Evolutionary conservation across 2,113 vertebrate species (phyloP).

Genomic region (Axis porcinus): DNA sequence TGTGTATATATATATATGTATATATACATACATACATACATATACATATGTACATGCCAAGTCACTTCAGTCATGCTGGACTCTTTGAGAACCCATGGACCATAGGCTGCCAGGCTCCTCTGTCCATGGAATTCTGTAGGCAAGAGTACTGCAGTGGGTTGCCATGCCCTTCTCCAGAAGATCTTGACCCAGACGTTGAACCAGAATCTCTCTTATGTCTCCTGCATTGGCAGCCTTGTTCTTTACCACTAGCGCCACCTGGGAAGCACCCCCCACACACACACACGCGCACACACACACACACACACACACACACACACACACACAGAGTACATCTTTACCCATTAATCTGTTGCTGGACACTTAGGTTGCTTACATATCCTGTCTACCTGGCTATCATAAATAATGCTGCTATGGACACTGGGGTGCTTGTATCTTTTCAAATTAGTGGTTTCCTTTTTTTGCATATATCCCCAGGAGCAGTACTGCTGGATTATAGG

Average conservation of each 20-base stretch:
- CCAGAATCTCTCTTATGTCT: background rate
- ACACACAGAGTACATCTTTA: background rate
- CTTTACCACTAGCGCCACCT: background rate
- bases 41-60: background rate
- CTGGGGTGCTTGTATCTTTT: background rate
- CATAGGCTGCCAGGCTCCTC: background rate
- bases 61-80: background rate
- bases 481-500: background rate
- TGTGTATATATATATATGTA: accelerated
- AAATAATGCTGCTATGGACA: background rate
- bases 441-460: background rate
- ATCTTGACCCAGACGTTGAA: background rate
- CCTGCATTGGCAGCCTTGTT: background rate
- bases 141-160: background rate
- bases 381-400: background rate
- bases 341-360: background rate
- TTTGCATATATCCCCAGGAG: background rate
- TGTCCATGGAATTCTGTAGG: background rate
- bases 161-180: background rate
- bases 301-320: background rate
- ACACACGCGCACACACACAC: background rate
- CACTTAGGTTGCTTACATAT: background rate
- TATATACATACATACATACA: background rate
- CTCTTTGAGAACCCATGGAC: background rate
- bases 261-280: background rate